phyloP scores from a whole-genome alignment of 2,888 invertebrate species.

The Bombyx huttoni region DNA sequence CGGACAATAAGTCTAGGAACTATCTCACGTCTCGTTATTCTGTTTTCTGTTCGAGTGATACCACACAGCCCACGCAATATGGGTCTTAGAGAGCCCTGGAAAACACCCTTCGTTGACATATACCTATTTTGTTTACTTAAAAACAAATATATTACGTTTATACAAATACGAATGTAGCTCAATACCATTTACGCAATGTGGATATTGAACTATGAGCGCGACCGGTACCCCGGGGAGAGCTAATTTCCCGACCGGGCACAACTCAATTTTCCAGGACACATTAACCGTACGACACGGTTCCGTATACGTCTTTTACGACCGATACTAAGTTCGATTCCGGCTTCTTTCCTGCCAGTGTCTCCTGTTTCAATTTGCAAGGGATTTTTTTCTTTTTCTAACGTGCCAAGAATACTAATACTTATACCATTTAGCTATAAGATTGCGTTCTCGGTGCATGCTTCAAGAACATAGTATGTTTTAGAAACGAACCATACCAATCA shows the following conservation, averaged over 20 bases:
- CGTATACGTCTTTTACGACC: constrained; percentile 56
- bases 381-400: constrained; percentile 25
- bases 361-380: constrained; percentile 63
- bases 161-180: background rate
- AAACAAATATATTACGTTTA: background rate
- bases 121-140: too few relatives aligned
- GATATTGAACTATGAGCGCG: background rate
- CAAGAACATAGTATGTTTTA: constrained; percentile 15
- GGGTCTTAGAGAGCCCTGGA: too few relatives aligned
- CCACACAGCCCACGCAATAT: too few relatives aligned
- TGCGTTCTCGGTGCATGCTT: constrained; percentile 12
- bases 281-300: constrained; percentile 64
- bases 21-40: too few relatives aligned
- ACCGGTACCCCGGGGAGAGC: constrained; percentile 38
- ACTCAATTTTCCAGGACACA: constrained; percentile 67
- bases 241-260: constrained; percentile 60
- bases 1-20: too few relatives aligned
- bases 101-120: too few relatives aligned
- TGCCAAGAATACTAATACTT: constrained; percentile 9
- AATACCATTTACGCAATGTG: background rate
- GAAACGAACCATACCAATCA: constrained; percentile 36
- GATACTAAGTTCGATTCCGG: constrained; percentile 33
- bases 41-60: too few relatives aligned
- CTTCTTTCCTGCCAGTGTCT: constrained; percentile 35
- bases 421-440: constrained; percentile 11